These are phyloP conservation scores for Girardinichthys multiradiatus DNA, from an alignment of 2,113 vertebrate species.

Conservation along the genomic window DNA sequence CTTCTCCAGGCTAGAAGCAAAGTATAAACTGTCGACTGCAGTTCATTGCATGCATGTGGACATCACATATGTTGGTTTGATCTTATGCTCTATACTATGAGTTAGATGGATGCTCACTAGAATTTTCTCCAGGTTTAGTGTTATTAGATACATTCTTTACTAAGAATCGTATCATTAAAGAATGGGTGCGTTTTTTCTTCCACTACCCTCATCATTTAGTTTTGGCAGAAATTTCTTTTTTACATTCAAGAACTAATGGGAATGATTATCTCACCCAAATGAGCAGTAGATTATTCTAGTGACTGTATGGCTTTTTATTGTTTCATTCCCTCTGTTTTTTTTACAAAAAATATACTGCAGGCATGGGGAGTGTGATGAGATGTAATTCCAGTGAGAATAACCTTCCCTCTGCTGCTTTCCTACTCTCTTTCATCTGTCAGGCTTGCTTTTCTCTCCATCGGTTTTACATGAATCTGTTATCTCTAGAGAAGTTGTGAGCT, in stretches of 20 bases:
- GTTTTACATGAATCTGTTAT: conserved; percentile 48
- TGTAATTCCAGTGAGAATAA: conserved; percentile 42
- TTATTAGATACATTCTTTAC: background rate
- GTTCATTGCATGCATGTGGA: no score
- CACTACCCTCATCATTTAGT: background rate
- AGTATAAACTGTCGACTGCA: no score
- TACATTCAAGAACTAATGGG: background rate
- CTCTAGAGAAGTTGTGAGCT: conserved; percentile 4
- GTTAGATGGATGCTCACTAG: no score
- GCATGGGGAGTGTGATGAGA: conserved; percentile 24
- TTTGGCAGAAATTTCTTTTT: background rate
- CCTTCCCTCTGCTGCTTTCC: conserved; percentile 42
- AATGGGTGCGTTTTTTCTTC: background rate
- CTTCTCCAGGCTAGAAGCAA: no score
- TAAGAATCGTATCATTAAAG: background rate
- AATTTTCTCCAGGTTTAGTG: no score
- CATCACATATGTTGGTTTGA: no score
- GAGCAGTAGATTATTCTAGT: background rate
- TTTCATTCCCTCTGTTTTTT: background rate
- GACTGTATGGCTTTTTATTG: background rate
- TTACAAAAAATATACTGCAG: background rate
- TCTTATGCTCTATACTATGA: no score
- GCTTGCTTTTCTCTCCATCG: conserved; percentile 31
- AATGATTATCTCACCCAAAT: background rate
- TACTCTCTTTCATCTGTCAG: conserved; percentile 68